Evolutionary conservation across 2,113 vertebrate genomes (phyloP), one percentile per base, ranked within the genome.

Genomic region (Dasyprocta punctata): DNA sequence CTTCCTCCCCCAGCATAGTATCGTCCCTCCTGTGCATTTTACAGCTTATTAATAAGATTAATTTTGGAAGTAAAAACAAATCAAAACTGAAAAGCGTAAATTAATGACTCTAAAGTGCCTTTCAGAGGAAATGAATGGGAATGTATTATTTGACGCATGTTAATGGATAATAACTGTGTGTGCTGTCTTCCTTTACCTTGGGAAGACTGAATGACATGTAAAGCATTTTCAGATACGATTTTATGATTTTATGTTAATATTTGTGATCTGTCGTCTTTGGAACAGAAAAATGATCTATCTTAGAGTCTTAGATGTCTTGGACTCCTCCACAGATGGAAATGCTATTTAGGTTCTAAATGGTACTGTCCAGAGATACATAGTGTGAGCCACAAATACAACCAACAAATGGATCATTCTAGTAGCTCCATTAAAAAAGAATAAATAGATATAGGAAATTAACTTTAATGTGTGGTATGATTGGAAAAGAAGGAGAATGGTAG

Each of bases 61-160:
- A 49, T 58, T 17, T 61, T 87, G 44, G n/a, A 96, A 85, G 38
- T 81, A 44, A 97, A 94, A 84, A n/a, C 20, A 73, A 33, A 86
- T 49, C 56, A 65, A n/a, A 92, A 44, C 9, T 47, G 36, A 73
- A 78, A 82, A 78, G 44, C 28, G 9, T 73, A 28, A 61, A 65
- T 33, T 12, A 26, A 67, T 11, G 36, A 80, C 38, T 95, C 0
- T 52, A 67, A 90, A 87, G 93, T 65, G n/a, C 58, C 75, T 89
- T 38, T 87, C 11, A 24, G 60, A 93, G 75, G 88, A 97, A 92
- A 87, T 69, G 67, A 93, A 28, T 80, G 30, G 67, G 85, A 93
- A 36, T 7, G 14, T 38, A 20, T 52, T 86, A 83, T 75, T 73
- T 86, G 88, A 83, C 89, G 84, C 3, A 17, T 80, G 89, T 92